Evolutionary conservation across 2,888 invertebrate genomes (phyloP).

Genomic region (Lochmaea capreae): DNA sequence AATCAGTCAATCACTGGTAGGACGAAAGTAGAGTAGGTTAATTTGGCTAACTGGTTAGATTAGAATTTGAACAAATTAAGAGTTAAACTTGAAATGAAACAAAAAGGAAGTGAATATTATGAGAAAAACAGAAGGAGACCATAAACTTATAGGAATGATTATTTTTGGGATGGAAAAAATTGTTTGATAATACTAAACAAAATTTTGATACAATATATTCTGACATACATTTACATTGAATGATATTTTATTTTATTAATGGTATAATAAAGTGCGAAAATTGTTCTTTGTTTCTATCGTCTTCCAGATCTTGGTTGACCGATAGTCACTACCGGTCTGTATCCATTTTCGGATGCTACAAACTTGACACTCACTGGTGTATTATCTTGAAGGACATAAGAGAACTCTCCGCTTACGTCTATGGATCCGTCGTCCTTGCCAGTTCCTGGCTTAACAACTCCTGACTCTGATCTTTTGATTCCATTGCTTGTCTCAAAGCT

Average conservation of each 20-base stretch:
- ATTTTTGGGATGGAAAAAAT: too few species aligned
- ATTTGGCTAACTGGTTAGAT: too few species aligned
- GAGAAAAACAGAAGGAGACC: too few species aligned
- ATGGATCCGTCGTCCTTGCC: conserved; percentile 69
- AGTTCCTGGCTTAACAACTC: conserved; percentile 70
- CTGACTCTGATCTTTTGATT: conserved; percentile 72
- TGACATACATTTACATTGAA: neutral
- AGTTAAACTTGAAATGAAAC: too few species aligned
- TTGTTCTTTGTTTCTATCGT: conserved; percentile 18
- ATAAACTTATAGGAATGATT: too few species aligned
- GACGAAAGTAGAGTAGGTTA: too few species aligned
- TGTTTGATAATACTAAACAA: too few species aligned
- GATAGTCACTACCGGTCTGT: conserved; percentile 39
- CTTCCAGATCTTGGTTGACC: conserved; percentile 35
- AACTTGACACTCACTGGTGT: conserved; percentile 71
- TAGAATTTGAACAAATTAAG: too few species aligned
- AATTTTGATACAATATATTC: too few species aligned
- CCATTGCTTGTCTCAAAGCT: conserved; percentile 76
- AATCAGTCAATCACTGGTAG: too few species aligned
- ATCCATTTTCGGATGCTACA: conserved; percentile 76
- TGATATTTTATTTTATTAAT: neutral
- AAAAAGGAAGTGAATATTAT: too few species aligned
- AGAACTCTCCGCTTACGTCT: conserved; percentile 69
- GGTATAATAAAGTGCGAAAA: conserved; percentile 1
- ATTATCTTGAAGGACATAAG: conserved; percentile 76